A percentile compares a stretch with the other conserved stretches of the same genome.
Evolutionary conservation across 2,888 invertebrate genomes (phyloP).

Genomic region (Netelia virgata): DNA sequence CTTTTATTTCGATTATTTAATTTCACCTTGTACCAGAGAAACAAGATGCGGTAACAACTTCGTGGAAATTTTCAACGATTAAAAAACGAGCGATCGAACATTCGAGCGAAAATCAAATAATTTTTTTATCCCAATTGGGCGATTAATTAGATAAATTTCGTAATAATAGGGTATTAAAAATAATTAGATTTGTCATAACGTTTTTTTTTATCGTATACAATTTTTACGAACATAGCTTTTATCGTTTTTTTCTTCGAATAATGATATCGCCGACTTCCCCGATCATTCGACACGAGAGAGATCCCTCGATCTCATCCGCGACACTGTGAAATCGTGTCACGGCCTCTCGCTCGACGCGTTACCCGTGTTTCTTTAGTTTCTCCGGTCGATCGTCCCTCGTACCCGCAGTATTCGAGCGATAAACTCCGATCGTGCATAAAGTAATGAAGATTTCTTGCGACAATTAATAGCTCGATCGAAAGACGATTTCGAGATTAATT

Average conservation of each 20-base stretch:
- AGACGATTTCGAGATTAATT: neutral
- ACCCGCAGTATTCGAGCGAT: slow-evolving; percentile 4
- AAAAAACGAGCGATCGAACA: neutral
- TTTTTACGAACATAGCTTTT: neutral
- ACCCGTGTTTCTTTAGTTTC: slow-evolving; percentile 16
- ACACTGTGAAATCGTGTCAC: slow-evolving; percentile 63
- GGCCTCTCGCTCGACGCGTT: slow-evolving; percentile 42
- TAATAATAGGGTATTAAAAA: no score
- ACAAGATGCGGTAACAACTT: no score
- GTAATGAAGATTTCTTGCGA: slow-evolving; percentile 33
- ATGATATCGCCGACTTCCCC: slow-evolving; percentile 45
- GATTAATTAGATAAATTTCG: no score
- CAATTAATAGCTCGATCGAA: slow-evolving; percentile 33
- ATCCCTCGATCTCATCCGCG: slow-evolving; percentile 48
- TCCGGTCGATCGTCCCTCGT: neutral
- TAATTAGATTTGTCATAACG: neutral
- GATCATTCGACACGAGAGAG: slow-evolving; percentile 57
- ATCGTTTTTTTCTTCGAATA: slow-evolving; percentile 5
- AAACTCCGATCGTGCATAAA: slow-evolving; percentile 17
- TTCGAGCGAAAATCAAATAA: neutral
- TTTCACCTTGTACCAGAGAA: neutral
- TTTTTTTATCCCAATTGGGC: no score
- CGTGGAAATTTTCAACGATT: neutral
- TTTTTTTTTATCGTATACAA: neutral
- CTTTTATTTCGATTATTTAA: slow-evolving; percentile 53